Base-by-base conservation (phyloP, 2,113 vertebrate genomes). In the Salvelinus sp. region DNA sequence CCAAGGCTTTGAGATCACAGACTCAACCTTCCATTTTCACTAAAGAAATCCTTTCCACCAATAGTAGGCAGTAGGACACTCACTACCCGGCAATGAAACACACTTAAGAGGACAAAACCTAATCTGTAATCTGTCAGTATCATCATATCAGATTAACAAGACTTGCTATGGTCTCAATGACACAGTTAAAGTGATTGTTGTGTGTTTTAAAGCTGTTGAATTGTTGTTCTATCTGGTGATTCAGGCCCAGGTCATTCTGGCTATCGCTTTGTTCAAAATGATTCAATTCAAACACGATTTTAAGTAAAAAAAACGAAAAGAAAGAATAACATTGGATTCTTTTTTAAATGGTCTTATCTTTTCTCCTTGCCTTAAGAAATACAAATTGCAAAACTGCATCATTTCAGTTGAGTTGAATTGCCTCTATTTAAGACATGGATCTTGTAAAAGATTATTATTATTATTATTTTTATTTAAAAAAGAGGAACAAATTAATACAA, bases 171-270 rank as follows among this genome's bases (percentile, higher is more conserved):
- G 20, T 60, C 25, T 72, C 20, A 30, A 13, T 2, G 28, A 47
- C 64, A 54, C 66, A 69, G 20, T 69, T 69, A 69, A 2, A 47
- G 68, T 48, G 20, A 69, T 3, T 9, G 33, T 4, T n/a, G 18
- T 69, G 68, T 69, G 67, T 66, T 25, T 4, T 12, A 28, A 14
- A 69, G 30, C 33, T 66, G 72, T 74, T 62, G 12, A 73, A 14
- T 62, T 27, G 64, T 27, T 20, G 33, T 67, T 16, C 67, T 50
- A 9, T n/a, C 6, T 5, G 30, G 57, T 28, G 27, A 18, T 20
- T 64, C 12, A 16, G 44, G 33, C 5, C 38, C n/a, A 12, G 48
- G 13, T 48, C 68, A 14, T 69, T 48, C 68, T 48, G 48, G 67
- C 67, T 22, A 14, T 69, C 23, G n/a, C 16, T 44, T 64, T 25